Evolutionary conservation across 2,797 vertebrate species (phyloP).

Genomic region (Zalophus californianus): DNA sequence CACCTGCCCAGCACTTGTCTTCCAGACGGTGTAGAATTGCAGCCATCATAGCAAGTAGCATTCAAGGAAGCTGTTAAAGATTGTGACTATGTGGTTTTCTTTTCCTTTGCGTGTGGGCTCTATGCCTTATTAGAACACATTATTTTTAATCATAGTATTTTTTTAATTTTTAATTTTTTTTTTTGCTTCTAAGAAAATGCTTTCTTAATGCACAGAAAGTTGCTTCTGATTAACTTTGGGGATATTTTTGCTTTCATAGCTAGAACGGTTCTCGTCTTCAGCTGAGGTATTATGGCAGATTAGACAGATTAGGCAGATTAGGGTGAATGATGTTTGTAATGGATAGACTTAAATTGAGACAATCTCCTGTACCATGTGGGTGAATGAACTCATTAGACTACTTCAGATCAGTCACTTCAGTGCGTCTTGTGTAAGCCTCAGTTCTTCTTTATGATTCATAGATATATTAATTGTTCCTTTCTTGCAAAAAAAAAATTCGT

Average conservation of each 20-base stretch:
- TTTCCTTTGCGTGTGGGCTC: constrained; percentile 54
- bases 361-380: constrained; percentile 72
- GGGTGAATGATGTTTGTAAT: constrained; percentile 15
- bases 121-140: constrained; percentile 73
- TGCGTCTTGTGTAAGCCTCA: constrained; percentile 57
- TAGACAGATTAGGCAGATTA: neutral
- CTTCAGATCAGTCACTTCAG: constrained; percentile 81
- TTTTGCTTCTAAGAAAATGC: constrained; percentile 71
- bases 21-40: constrained; percentile 33
- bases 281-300: constrained; percentile 1
- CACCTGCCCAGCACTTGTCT: constrained; percentile 47
- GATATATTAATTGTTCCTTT: neutral
- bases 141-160: constrained; percentile 66
- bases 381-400: constrained; percentile 67
- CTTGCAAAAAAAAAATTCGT: neutral
- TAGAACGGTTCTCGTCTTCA: constrained; percentile 66
- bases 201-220: constrained; percentile 70
- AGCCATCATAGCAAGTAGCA: neutral
- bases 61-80: constrained; percentile 67
- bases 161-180: neutral
- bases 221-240: constrained; percentile 69
- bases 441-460: constrained; percentile 49
- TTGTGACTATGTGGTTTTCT: constrained; percentile 41
- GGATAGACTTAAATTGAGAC: constrained; percentile 52
- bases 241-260: constrained; percentile 65